phyloP scores from a whole-genome alignment of 1,140 invertebrate species.

The Arion vulgaris region DNA sequence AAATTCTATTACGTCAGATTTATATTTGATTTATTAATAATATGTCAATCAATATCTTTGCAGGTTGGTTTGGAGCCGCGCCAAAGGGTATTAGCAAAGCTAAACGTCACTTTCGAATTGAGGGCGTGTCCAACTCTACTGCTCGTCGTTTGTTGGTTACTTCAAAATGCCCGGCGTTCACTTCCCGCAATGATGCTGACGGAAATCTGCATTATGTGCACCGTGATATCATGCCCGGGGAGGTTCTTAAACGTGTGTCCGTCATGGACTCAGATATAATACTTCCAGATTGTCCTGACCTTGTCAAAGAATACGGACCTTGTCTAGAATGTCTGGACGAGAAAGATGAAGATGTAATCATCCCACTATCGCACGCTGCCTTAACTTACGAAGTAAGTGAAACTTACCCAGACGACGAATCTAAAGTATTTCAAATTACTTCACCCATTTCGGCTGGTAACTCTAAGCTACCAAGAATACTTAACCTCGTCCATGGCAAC shows the following conservation, averaged over 20 bases:
- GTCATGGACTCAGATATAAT: constrained; percentile 12
- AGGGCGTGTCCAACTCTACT: constrained; percentile 23
- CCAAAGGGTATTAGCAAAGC: constrained; percentile 16
- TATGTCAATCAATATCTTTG: too few relatives aligned
- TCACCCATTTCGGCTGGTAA: constrained; percentile 25
- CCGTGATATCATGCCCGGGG: constrained; percentile 35
- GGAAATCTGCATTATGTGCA: constrained; percentile 11
- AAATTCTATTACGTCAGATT: too few relatives aligned
- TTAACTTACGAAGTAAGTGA: constrained; percentile 40
- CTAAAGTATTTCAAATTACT: constrained; percentile 22
- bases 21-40: too few relatives aligned
- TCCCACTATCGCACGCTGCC: constrained; percentile 34
- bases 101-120: constrained; percentile 35
- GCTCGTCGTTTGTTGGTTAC: constrained; percentile 39
- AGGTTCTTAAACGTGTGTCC: constrained; percentile 38
- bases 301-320: constrained; percentile 7
- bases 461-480: constrained; percentile 35
- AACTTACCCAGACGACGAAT: neutral
- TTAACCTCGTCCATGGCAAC: constrained; percentile 35
- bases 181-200: neutral
- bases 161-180: constrained; percentile 39
- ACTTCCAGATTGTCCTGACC: neutral
- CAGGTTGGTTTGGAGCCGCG: constrained; percentile 42
- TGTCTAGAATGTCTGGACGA: constrained; percentile 41
- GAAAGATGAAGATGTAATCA: constrained; percentile 40